phyloP scores from a whole-genome alignment of 37 sponge, comb jelly and placozoan species.

The Diacarnus erythraeanus region DNA sequence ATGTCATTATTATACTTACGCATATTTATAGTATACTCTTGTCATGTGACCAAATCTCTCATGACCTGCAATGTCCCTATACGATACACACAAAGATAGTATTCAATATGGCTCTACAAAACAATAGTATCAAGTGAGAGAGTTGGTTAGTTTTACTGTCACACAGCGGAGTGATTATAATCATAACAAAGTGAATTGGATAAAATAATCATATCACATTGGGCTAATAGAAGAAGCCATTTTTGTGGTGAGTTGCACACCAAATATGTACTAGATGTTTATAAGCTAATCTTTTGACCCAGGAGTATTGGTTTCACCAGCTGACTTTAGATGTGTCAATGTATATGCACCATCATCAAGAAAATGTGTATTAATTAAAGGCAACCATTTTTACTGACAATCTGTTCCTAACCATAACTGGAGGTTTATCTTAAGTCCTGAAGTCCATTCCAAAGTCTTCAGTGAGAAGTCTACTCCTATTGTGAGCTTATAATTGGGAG shows the following conservation, averaged over 20 bases:
- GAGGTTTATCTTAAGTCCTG: slow-evolving; percentile 65
- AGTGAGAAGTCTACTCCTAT: slow-evolving; percentile 95
- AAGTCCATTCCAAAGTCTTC: slow-evolving; percentile 70
- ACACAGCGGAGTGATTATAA: no score
- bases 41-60: slow-evolving; percentile 94
- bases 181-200: no score
- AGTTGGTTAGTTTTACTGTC: no score
- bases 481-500: slow-evolving; percentile 93
- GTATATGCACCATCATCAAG: no score
- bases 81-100: background rate
- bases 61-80: slow-evolving; percentile 96
- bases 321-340: no score
- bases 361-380: no score
- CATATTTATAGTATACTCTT: slow-evolving; percentile 96
- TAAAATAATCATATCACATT: no score
- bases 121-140: background rate
- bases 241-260: no score
- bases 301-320: no score
- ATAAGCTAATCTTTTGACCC: no score
- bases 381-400: background rate
- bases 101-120: background rate
- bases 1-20: slow-evolving; percentile 59
- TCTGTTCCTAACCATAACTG: slow-evolving; percentile 78
- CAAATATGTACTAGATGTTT: no score
- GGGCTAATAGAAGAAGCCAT: no score